Base-by-base conservation (phyloP, 1,140 invertebrate genomes). In the Parapsyche elsis region DNA sequence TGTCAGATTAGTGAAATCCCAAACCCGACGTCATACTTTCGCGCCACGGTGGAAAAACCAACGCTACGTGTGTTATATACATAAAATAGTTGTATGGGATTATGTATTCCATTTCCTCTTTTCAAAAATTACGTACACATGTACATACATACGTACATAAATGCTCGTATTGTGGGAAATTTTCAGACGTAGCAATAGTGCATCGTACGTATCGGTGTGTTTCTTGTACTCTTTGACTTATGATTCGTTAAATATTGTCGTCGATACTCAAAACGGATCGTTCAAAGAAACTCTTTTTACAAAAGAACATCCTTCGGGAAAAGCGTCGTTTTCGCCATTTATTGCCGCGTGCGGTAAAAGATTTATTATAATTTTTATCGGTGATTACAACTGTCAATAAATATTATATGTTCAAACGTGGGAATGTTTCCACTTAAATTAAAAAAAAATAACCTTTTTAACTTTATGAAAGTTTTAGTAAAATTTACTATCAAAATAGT, bases 1-100 rank as follows among this genome's bases (percentile, higher is more conserved):
- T 82, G 81, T 82, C 81, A 79, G 81, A 83, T 83, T 83, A 83
- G 76, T 73, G 79, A 71, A 76, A 78, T 76, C 79, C 71, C 59
- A 75, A 59, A 71, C 70, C 67, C 26, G 45, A 46, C 78, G 75
- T 77, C 75, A 77, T 77, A 77, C 75, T 78, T 44, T 64, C 74
- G 61, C 21, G 75, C 80, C 75, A 21, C 61, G 21, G 64, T 1
- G 64, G 21, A 19, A 64, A 80, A 74, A 75, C 49, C 12, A 26
- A 2, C 64, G 23, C 21, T 67, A 10, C 59, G n/a, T 0, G 59
- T 53, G 10, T 53, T 38, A 38, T 38, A 7, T 38, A 38, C 30
- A 38, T 38, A 38, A 38, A 38, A 38, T 38, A 38, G 2, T 1
- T 38, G 7, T 38, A 38, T 38, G 1, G 30, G 2, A 38, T 38